These are phyloP conservation scores for Odontomyia ornata DNA, from an alignment of 2,888 invertebrate genomes.

Conservation along the genomic window DNA sequence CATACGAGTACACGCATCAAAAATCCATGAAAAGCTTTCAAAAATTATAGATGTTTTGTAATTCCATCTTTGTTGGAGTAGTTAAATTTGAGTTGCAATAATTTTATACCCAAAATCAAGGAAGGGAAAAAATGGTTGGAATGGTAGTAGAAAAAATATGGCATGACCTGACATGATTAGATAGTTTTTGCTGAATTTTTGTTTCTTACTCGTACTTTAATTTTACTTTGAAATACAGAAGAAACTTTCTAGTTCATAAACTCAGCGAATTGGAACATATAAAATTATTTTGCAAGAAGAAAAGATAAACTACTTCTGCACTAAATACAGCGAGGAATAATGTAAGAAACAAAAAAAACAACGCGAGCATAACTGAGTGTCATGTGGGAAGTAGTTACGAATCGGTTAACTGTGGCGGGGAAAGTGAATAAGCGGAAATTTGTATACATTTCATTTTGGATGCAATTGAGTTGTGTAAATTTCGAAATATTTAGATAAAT, in stretches of 20 bases:
- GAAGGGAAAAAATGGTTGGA: background rate
- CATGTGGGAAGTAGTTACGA: background rate
- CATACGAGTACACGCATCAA: background rate
- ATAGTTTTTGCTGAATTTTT: background rate
- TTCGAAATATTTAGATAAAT: too few relatives aligned
- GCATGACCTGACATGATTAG: slow-evolving; percentile 3
- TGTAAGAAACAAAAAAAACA: background rate
- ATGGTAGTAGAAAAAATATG: background rate
- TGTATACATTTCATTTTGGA: background rate
- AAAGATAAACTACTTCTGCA: background rate
- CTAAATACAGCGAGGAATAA: too few relatives aligned
- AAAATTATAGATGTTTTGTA: slow-evolving; percentile 5
- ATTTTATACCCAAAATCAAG: background rate
- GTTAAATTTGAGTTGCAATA: background rate
- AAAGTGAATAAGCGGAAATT: background rate
- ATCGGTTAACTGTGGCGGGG: background rate
- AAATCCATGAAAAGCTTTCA: background rate
- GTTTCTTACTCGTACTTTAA: background rate
- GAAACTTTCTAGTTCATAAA: slow-evolving; percentile 30
- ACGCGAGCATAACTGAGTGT: background rate
- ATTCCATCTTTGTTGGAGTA: background rate
- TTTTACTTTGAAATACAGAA: slow-evolving; percentile 3
- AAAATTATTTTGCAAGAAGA: background rate
- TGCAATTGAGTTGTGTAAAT: background rate
- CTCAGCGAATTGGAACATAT: slow-evolving; percentile 2